A percentile compares a stretch with the other conserved stretches of the same genome.
Evolutionary conservation across 2,113 vertebrate genomes (phyloP).

Genomic region (Asarcornis scutulata): DNA sequence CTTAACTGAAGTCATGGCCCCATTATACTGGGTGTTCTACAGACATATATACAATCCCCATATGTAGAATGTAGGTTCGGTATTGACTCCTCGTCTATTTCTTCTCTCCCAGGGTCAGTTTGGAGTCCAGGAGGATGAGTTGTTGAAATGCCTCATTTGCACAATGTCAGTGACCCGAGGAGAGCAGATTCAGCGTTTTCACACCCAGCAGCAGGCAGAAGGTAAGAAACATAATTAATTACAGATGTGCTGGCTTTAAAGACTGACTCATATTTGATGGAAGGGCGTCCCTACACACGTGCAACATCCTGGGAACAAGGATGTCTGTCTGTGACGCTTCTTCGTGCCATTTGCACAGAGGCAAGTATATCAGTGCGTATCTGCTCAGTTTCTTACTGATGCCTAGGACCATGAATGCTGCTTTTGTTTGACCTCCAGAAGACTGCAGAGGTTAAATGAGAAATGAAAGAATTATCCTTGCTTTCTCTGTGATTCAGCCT

Average conservation of each 20-base stretch:
- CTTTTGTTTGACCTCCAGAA: slow-evolving; percentile 20
- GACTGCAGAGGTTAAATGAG: background rate
- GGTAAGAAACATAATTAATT: slow-evolving; percentile 53
- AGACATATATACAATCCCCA: background rate
- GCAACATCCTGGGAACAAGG: background rate
- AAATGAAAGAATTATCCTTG: background rate
- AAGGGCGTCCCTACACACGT: background rate
- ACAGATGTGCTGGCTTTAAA: slow-evolving; percentile 9
- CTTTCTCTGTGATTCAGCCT: background rate
- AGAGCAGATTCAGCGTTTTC: slow-evolving; percentile 77
- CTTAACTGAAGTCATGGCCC: background rate
- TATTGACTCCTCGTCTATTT: background rate
- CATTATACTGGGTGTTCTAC: accelerated
- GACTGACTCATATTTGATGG: background rate
- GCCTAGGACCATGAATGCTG: background rate
- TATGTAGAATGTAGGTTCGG: background rate
- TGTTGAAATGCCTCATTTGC: slow-evolving; percentile 78
- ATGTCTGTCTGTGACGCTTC: background rate
- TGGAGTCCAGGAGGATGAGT: slow-evolving; percentile 78
- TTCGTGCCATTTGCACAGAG: background rate
- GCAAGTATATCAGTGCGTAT: background rate
- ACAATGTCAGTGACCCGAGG: slow-evolving; percentile 75
- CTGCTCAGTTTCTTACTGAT: background rate
- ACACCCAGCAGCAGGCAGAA: slow-evolving; percentile 82
- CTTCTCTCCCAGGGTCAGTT: slow-evolving; percentile 76